Evolutionary conservation across 2,888 invertebrate genomes (phyloP).

Genomic region (Synergus itoensis): DNA sequence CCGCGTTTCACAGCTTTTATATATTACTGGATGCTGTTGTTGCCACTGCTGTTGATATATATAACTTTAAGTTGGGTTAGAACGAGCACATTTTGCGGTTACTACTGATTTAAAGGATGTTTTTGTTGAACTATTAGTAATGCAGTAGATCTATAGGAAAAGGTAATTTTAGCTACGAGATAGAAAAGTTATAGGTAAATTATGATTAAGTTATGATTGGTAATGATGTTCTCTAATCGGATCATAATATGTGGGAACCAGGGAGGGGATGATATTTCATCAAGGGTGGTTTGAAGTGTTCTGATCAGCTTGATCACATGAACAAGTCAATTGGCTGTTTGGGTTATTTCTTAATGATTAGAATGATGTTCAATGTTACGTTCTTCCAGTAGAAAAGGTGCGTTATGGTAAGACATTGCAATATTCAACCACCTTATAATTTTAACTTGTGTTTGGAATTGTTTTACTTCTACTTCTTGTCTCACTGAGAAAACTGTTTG

Average conservation of each 20-base stretch:
- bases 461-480: not conserved
- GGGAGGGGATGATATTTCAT: too few relatives aligned
- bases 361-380: too few relatives aligned
- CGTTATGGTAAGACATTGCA: not conserved
- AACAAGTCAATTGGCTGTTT: not conserved
- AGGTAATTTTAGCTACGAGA: too few relatives aligned
- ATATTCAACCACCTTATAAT: not conserved
- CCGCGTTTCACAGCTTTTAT: not conserved
- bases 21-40: conserved; percentile 5
- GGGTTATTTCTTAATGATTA: not conserved
- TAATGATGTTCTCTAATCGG: not conserved
- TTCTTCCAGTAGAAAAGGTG: not conserved
- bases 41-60: not conserved
- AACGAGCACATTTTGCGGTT: not conserved
- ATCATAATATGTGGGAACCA: too few relatives aligned
- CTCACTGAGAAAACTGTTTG: too few relatives aligned
- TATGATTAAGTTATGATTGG: not conserved
- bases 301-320: too few relatives aligned
- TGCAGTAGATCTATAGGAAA: too few relatives aligned
- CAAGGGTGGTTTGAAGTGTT: not conserved
- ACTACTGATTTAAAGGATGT: not conserved
- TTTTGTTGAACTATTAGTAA: not conserved
- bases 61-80: conserved; percentile 16
- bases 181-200: too few relatives aligned
- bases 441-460: not conserved